Percentiles rank a stretch among this genome's conserved stretches.
Conservation (phyloP, 2,113 vertebrate genomes). For the Phycodurus eques region DNA sequence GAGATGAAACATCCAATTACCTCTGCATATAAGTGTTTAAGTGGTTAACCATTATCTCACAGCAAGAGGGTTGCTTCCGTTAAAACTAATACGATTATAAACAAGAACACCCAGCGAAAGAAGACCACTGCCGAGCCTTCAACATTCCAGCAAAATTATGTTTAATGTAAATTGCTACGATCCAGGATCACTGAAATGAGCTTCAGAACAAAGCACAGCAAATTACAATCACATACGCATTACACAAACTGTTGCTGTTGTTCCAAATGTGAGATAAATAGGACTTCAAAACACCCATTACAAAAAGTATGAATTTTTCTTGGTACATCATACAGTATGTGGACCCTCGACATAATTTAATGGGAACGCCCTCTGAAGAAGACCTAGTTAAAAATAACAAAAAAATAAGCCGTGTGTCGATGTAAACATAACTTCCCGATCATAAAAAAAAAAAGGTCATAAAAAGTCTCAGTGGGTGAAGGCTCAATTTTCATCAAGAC, state of each 20-base stretch:
- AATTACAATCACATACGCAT: neutral
- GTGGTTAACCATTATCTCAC: neutral
- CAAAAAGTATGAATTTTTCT: neutral
- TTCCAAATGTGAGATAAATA: too few relatives aligned
- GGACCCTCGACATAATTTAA: neutral
- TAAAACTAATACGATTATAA: neutral
- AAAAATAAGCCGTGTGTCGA: neutral
- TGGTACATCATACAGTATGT: neutral
- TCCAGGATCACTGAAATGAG: too few relatives aligned
- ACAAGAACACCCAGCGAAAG: neutral
- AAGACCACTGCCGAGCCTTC: neutral
- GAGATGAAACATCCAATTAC: neutral
- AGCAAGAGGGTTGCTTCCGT: neutral
- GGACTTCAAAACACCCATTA: neutral
- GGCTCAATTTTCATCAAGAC: neutral
- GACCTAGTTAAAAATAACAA: neutral
- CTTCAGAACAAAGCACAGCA: neutral
- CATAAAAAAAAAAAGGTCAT: neutral
- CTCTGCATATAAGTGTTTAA: neutral
- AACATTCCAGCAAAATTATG: neutral
- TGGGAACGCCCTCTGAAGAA: neutral
- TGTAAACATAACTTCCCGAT: constrained; percentile 1
- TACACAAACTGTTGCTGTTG: too few relatives aligned
- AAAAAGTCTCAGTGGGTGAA: neutral
- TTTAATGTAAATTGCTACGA: neutral